Evolutionary conservation across 2,113 vertebrate species (phyloP).

Genomic region (Formicarius rufipectus): DNA sequence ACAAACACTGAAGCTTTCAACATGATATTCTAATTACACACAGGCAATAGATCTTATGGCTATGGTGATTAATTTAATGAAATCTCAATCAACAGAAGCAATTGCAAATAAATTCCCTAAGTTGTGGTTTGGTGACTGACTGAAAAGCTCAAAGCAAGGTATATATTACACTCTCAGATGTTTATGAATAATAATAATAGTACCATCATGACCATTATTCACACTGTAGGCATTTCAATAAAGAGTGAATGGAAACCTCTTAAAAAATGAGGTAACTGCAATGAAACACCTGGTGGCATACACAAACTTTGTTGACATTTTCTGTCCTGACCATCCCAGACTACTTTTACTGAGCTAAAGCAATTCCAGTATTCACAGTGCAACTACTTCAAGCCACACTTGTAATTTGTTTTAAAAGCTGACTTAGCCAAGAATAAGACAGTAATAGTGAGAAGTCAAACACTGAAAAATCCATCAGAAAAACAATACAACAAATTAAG

Average conservation of each 20-base stretch:
- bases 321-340: neutral
- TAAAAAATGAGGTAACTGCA: neutral
- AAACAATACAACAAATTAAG: neutral
- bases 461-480: neutral
- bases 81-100: neutral
- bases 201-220: no score
- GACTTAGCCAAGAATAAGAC: neutral
- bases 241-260: neutral
- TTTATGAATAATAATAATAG: neutral
- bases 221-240: neutral
- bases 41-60: rapidly evolving
- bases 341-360: neutral
- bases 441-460: neutral
- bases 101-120: neutral
- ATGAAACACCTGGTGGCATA: neutral
- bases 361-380: neutral
- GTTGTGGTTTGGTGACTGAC: neutral
- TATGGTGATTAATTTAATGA: neutral
- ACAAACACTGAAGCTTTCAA: neutral
- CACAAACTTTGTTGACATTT: neutral
- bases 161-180: neutral
- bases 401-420: neutral
- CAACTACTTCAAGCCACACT: neutral
- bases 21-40: neutral
- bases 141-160: neutral